These are phyloP conservation scores for Frankliniella fusca DNA, from an alignment of 2,888 invertebrate genomes.

Conservation along the genomic window DNA sequence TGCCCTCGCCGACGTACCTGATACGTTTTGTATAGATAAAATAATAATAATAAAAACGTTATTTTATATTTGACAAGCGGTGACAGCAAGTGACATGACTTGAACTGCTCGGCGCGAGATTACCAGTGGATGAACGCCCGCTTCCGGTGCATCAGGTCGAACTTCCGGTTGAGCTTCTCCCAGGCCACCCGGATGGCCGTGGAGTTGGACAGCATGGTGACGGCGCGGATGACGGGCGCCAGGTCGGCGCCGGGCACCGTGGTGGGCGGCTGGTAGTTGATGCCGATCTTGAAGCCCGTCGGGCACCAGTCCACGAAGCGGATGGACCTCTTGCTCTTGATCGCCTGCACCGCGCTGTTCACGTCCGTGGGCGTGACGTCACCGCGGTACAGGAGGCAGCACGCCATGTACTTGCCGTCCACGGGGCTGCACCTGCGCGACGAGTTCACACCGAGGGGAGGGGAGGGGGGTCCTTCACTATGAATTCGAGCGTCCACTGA, in stretches of 20 bases:
- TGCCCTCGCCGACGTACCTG: slow-evolving; percentile 55
- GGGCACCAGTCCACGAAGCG: slow-evolving; percentile 95
- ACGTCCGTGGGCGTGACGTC: slow-evolving; percentile 89
- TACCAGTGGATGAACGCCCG: slow-evolving; percentile 59
- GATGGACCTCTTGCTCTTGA: slow-evolving; percentile 71
- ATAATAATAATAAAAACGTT: background rate
- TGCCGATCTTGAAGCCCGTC: slow-evolving; percentile 78
- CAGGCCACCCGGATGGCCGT: slow-evolving; percentile 60
- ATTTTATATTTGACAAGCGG: background rate
- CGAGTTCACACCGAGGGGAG: too few relatives aligned
- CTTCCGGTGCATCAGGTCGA: slow-evolving; percentile 59
- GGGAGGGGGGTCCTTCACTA: too few relatives aligned
- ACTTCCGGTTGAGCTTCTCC: slow-evolving; percentile 57
- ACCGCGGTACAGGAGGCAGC: slow-evolving; percentile 70
- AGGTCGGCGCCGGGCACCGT: slow-evolving; percentile 53
- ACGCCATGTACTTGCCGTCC: slow-evolving; percentile 53
- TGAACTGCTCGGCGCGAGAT: slow-evolving; percentile 40
- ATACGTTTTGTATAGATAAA: background rate
- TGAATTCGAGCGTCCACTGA: too few relatives aligned
- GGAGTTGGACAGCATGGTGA: slow-evolving; percentile 76
- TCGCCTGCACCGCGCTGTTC: slow-evolving; percentile 73
- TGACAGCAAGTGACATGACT: background rate
- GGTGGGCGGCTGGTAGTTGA: slow-evolving; percentile 71
- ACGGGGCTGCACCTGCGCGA: slow-evolving; percentile 49
- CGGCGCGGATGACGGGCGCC: slow-evolving; percentile 54